Percentiles rank a stretch among this genome's conserved stretches.
Conservation (phyloP, 2,797 vertebrate genomes). For the Tapirus indicus region DNA sequence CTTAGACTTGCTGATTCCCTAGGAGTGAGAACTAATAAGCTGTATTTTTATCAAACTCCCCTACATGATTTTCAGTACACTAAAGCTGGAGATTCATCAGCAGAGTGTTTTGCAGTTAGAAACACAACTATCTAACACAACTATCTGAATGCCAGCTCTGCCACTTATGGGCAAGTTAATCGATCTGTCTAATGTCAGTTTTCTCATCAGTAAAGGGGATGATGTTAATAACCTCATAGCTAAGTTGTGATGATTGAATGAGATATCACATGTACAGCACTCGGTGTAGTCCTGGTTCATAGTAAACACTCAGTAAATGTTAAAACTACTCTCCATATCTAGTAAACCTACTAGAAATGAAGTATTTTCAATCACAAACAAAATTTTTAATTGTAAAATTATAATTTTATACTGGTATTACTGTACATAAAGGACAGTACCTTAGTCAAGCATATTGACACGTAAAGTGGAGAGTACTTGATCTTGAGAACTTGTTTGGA, state of each 20-base stretch:
- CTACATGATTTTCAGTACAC: neutral
- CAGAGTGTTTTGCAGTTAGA: neutral
- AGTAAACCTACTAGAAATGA: neutral
- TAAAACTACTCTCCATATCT: neutral
- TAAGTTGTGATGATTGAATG: neutral
- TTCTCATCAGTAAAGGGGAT: neutral
- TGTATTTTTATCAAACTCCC: neutral
- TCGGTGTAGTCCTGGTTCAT: neutral
- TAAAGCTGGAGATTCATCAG: neutral
- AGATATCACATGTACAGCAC: neutral
- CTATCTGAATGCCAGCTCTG: neutral
- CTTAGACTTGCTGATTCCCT: neutral
- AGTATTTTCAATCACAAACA: neutral
- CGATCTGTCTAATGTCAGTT: neutral
- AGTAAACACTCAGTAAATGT: neutral
- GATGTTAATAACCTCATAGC: neutral
- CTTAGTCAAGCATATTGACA: neutral
- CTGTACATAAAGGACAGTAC: neutral
- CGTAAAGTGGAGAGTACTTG: neutral
- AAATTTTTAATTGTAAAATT: neutral
- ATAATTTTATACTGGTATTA: neutral
- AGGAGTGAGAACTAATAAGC: neutral
- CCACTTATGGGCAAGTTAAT: neutral
- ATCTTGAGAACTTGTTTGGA: neutral
- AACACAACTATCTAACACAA: conserved; percentile 14